These are phyloP conservation scores for Eciton burchellii DNA, from an alignment of 1,140 invertebrate species.

Conservation along the genomic window DNA sequence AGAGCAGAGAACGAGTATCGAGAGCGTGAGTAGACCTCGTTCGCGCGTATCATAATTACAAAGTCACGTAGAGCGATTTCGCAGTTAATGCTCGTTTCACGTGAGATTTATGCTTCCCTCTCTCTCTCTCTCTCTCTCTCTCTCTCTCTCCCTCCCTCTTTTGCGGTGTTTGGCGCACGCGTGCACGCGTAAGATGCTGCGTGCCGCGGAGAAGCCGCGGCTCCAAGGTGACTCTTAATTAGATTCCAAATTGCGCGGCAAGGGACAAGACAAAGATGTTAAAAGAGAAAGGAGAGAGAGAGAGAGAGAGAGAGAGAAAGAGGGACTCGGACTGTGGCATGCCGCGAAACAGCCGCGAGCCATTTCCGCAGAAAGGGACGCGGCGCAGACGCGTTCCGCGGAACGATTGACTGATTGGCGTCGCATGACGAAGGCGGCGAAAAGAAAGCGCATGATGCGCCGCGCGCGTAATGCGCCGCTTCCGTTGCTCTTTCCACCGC, in stretches of 20 bases:
- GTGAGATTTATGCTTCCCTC: constrained; percentile 69
- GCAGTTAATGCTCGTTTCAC: constrained; percentile 72
- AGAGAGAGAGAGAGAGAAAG: constrained; percentile 41
- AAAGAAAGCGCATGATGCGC: background rate
- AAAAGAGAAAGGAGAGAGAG: no score
- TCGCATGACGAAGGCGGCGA: constrained; percentile 8
- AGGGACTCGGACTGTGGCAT: constrained; percentile 32
- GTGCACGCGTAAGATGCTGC: constrained; percentile 22
- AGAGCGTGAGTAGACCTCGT: constrained; percentile 14
- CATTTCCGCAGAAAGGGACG: constrained; percentile 14
- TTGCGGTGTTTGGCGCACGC: background rate
- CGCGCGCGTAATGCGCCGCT: background rate
- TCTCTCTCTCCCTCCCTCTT: no score
- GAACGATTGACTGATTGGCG: constrained; percentile 47
- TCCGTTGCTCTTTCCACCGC: constrained; percentile 30
- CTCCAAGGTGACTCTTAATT: constrained; percentile 63
- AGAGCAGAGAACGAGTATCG: constrained; percentile 36
- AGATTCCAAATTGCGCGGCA: constrained; percentile 62
- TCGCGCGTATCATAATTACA: constrained; percentile 58
- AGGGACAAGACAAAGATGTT: no score
- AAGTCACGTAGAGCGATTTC: constrained; percentile 61
- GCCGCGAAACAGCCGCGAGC: background rate
- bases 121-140: no score
- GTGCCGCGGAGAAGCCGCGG: background rate
- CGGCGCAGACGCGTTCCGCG: background rate